A percentile compares a stretch with the other conserved stretches of the same genome.
These are phyloP conservation scores for Ypsolopha sequella DNA, from an alignment of 2,888 invertebrate species.

Conservation along the genomic window DNA sequence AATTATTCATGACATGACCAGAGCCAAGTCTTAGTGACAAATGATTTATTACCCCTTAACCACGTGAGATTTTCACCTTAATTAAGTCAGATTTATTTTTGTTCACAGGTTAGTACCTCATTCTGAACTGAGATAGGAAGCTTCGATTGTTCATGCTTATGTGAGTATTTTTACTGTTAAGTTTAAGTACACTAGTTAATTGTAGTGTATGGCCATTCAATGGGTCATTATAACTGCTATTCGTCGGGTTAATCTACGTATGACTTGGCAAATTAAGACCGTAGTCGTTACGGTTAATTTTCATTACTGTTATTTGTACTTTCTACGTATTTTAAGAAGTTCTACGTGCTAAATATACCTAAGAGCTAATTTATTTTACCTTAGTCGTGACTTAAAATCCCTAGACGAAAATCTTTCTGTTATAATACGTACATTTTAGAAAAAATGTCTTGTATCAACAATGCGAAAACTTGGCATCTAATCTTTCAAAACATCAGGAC, in stretches of 20 bases:
- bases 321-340: background rate
- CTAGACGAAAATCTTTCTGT: too few relatives aligned
- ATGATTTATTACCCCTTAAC: slow-evolving; percentile 21
- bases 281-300: slow-evolving; percentile 1
- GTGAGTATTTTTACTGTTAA: slow-evolving; percentile 6
- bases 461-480: background rate
- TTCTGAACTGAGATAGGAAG: slow-evolving; percentile 5
- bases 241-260: slow-evolving; percentile 4
- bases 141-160: background rate
- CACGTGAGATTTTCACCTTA: slow-evolving; percentile 15
- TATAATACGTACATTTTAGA: too few relatives aligned
- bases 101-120: slow-evolving; percentile 17
- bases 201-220: background rate
- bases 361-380: background rate
- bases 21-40: slow-evolving; percentile 34
- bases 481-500: background rate
- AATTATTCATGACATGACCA: slow-evolving; percentile 56
- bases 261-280: slow-evolving; percentile 14
- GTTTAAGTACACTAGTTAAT: background rate
- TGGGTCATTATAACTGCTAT: background rate
- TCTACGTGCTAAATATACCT: background rate
- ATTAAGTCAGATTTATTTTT: slow-evolving; percentile 20
- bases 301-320: background rate
- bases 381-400: too few relatives aligned
- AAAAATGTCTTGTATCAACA: background rate